phyloP scores from a whole-genome alignment of 2,797 vertebrate genomes.

The Rallus crepitans region DNA sequence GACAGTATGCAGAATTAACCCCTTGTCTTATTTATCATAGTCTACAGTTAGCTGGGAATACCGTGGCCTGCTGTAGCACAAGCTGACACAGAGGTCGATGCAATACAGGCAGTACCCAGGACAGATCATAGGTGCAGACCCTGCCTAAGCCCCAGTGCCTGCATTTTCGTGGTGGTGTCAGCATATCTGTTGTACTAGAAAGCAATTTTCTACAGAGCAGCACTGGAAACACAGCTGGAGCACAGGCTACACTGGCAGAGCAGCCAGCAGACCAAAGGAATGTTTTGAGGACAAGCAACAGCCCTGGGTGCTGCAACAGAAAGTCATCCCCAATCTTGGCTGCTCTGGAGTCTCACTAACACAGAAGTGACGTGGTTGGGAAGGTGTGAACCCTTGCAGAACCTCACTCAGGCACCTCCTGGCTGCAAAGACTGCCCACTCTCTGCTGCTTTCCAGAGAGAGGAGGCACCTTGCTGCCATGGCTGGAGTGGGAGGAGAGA shows the following conservation, averaged over 20 bases:
- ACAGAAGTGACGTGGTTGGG: background rate
- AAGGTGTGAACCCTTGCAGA: background rate
- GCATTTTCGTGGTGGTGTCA: background rate
- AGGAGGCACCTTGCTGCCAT: background rate
- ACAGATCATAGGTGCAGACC: background rate
- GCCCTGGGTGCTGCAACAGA: background rate
- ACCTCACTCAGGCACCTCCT: background rate
- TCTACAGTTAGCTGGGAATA: background rate
- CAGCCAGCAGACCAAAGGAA: background rate
- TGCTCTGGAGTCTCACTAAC: background rate
- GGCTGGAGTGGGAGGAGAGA: background rate
- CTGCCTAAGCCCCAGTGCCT: fast-evolving
- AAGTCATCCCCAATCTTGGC: background rate
- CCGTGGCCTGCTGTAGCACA: background rate
- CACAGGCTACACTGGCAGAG: background rate
- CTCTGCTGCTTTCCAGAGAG: background rate
- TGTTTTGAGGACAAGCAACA: background rate
- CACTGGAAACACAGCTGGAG: background rate
- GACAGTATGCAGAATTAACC: background rate
- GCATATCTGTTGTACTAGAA: background rate
- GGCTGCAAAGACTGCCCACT: background rate
- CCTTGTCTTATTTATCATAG: background rate
- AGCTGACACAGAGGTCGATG: background rate
- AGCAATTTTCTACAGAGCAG: background rate
- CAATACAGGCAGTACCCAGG: fast-evolving